Evolutionary conservation across 2,888 invertebrate genomes (phyloP).

Genomic region (Heteromurus nitidus): DNA sequence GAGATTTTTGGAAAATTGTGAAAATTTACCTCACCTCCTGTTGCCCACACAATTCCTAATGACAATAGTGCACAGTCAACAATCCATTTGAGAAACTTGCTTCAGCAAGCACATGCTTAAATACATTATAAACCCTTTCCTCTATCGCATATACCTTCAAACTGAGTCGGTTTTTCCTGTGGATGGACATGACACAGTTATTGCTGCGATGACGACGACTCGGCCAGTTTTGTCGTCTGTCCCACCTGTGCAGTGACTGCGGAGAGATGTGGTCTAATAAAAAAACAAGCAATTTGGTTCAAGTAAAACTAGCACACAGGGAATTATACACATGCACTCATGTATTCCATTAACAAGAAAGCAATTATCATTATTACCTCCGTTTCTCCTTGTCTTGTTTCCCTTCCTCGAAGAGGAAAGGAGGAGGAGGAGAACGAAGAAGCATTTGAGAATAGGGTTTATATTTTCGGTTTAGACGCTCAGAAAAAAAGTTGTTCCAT

Average conservation of each 20-base stretch:
- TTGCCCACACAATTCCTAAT: no score
- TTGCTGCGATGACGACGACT: slow-evolving; percentile 25
- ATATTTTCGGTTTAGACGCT: no score
- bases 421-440: background rate
- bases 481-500: slow-evolving; percentile 50
- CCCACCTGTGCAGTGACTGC: slow-evolving; percentile 31
- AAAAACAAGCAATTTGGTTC: slow-evolving; percentile 28
- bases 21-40: no score
- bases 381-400: slow-evolving; percentile 8
- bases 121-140: no score
- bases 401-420: background rate
- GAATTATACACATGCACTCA: slow-evolving; percentile 12
- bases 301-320: slow-evolving; percentile 15
- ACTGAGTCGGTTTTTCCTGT: background rate
- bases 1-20: no score
- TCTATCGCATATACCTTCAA: no score
- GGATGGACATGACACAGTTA: slow-evolving; percentile 11
- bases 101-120: no score
- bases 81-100: no score
- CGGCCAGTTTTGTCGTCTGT: slow-evolving; percentile 36
- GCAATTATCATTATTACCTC: slow-evolving; percentile 57
- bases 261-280: no score
- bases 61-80: no score
- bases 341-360: slow-evolving; percentile 48
- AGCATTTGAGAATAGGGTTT: no score